Evolutionary conservation across 1,140 invertebrate species (phyloP), one percentile per base, ranked within the genome.

Genomic region (Galleria mellonella): DNA sequence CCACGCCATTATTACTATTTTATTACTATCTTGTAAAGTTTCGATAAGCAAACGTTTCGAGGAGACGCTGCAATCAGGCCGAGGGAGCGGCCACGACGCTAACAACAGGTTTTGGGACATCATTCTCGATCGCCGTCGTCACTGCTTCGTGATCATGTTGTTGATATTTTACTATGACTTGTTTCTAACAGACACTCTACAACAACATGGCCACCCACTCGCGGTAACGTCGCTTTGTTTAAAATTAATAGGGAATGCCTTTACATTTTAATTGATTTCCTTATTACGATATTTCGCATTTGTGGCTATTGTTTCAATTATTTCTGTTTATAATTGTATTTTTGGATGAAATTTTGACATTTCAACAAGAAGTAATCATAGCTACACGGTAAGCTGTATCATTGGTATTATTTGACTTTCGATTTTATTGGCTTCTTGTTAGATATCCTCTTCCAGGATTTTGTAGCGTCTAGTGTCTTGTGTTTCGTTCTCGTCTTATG

Each of bases 41-140:
- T 74, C 60, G 62, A 60, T 72, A 81, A 76, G 68, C 70, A 72
- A 79, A 77, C 67, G 62, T 73, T 74, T 74, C 69, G 76, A 82
- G 82, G 82, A 82, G 82, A 85, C 82, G 82, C 82, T 85, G 82
- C 82, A 83, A 48, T 83, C 78, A 85, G 82, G 78, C 78, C 75
- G 78, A 83, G 75, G 78, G 82, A 82, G 78, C 78, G 78, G 81
- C 78, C 76, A 51, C 68, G 52, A 64, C 71, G 65, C 67, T 66
- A 61, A 49, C 72, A 84, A 76, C 78, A 83, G 78, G 78, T 85
- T 83, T 47, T 72, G 76, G 72, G 81, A 84, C 81, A 84, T 84
- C 76, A 61, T 41, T 44, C 38, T 30, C 11, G 17, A n/a, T 17
- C 9, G 14, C 4, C 14, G 14, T 13, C 35, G 13, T 17, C 13